A percentile compares a stretch with the other conserved stretches of the same genome.
phyloP scores from a whole-genome alignment of 1,140 invertebrate genomes.

The Ooceraea biroi region DNA sequence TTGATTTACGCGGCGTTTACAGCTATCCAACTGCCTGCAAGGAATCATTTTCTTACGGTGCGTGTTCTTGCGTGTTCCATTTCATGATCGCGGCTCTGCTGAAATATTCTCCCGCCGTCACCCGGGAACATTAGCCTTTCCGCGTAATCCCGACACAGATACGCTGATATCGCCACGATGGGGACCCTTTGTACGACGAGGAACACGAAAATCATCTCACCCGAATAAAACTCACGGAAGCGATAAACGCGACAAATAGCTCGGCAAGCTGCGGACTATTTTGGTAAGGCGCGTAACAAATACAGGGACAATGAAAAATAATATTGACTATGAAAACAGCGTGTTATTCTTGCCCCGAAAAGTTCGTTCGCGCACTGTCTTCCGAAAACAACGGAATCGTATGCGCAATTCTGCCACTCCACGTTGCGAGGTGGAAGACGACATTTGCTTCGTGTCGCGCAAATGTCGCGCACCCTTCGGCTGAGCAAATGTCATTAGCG shows the following conservation, averaged over 20 bases:
- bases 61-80: constrained; percentile 14
- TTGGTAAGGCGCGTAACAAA: constrained; percentile 46
- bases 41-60: constrained; percentile 45
- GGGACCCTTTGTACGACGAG: neutral
- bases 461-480: constrained; percentile 39
- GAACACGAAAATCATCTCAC: constrained; percentile 14
- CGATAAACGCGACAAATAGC: constrained; percentile 31
- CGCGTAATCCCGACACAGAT: neutral
- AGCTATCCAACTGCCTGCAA: constrained; percentile 37
- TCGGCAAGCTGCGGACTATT: constrained; percentile 36
- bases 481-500: constrained; percentile 60
- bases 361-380: constrained; percentile 2
- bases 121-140: neutral
- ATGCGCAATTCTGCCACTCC: neutral
- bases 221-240: neutral
- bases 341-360: constrained; percentile 55
- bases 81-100: constrained; percentile 18
- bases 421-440: no score
- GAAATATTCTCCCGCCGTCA: constrained; percentile 8
- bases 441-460: no score
- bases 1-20: constrained; percentile 61
- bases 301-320: constrained; percentile 53
- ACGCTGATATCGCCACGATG: neutral
- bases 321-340: constrained; percentile 51
- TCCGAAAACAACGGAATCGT: constrained; percentile 49